These are phyloP conservation scores for Rotaria sp. DNA, from an alignment of 2,888 invertebrate genomes.

Conservation along the genomic window DNA sequence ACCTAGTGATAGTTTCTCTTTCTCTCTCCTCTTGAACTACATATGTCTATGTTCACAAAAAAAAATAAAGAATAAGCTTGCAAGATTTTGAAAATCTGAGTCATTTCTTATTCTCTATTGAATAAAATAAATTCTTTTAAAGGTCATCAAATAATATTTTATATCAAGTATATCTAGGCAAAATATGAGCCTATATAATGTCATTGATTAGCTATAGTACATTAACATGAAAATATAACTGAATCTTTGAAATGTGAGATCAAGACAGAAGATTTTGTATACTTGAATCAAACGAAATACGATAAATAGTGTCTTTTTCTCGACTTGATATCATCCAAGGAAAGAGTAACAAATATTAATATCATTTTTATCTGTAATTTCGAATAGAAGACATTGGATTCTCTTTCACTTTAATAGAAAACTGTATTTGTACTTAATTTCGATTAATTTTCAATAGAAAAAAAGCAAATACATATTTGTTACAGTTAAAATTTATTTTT, in stretches of 20 bases:
- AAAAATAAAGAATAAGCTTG: too few relatives aligned
- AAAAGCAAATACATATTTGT: too few relatives aligned
- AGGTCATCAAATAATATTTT: not conserved
- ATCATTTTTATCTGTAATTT: not conserved
- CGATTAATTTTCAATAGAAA: not conserved
- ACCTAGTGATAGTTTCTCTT: not conserved
- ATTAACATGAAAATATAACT: not conserved
- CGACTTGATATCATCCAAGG: not conserved
- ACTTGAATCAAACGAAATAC: not conserved
- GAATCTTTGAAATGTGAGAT: not conserved
- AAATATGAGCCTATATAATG: not conserved
- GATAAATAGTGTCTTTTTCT: not conserved
- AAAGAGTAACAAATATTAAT: not conserved
- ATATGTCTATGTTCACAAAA: too few relatives aligned
- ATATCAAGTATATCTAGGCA: too few relatives aligned
- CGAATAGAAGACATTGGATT: not conserved
- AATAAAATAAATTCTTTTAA: not conserved
- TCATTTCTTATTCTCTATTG: too few relatives aligned
- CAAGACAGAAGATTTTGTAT: not conserved
- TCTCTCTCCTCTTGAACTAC: too few relatives aligned
- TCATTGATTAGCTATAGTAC: not conserved
- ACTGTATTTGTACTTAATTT: not conserved
- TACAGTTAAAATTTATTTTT: too few relatives aligned
- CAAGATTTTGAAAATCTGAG: too few relatives aligned
- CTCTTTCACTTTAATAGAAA: not conserved